Conservation (phyloP, 2,888 invertebrate genomes). For the Amphipyra tragopoginis region DNA sequence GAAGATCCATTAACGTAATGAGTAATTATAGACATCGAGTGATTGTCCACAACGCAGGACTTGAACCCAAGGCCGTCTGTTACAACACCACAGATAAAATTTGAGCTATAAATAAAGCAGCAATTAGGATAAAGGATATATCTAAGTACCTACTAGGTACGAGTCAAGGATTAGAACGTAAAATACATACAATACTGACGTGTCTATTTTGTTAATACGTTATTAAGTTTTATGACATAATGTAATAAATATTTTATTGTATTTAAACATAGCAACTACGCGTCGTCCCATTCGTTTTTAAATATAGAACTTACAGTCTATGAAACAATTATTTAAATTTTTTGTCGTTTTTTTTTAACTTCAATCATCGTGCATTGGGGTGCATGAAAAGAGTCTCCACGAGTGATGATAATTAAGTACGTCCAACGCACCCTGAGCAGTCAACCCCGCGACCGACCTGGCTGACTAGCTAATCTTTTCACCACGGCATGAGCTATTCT, state of each 20-base stretch:
- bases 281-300: no score
- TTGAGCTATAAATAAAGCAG: slow-evolving; percentile 54
- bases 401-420: no score
- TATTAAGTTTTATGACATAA: slow-evolving; percentile 20
- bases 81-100: slow-evolving; percentile 70
- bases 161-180: slow-evolving; percentile 56
- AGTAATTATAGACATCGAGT: slow-evolving; percentile 79
- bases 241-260: slow-evolving; percentile 20
- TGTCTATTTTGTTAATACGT: slow-evolving; percentile 26
- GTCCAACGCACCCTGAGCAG: no score
- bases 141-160: slow-evolving; percentile 27
- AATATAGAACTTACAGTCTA: no score
- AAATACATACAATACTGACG: slow-evolving; percentile 36
- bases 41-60: slow-evolving; percentile 70
- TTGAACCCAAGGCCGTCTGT: slow-evolving; percentile 77
- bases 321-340: no score
- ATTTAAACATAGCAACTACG: not conserved
- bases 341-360: no score
- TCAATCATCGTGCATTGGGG: no score
- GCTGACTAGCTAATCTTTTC: no score
- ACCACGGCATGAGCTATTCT: no score
- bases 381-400: no score
- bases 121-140: slow-evolving; percentile 62
- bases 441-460: no score
- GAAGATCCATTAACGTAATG: slow-evolving; percentile 82